A percentile compares a stretch with the other conserved stretches of the same genome.
Evolutionary conservation across 1,140 invertebrate species (phyloP).

Genomic region (Caerostris extrusa): DNA sequence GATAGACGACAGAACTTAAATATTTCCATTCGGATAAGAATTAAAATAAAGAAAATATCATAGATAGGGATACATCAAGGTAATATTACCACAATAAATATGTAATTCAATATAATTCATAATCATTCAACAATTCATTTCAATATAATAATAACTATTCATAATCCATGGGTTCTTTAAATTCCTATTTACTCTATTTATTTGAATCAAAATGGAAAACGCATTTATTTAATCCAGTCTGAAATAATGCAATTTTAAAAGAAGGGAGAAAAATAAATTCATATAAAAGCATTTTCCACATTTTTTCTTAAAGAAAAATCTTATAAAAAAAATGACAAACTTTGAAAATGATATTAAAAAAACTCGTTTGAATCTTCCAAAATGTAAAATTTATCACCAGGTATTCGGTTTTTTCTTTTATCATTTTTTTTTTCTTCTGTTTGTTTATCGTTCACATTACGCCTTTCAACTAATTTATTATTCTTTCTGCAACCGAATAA

Average conservation of each 20-base stretch:
- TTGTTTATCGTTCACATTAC: background rate
- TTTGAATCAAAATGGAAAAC: background rate
- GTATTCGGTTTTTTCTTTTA: background rate
- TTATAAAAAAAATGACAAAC: background rate
- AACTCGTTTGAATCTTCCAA: background rate
- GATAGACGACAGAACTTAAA: too few species aligned
- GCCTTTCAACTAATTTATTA: background rate
- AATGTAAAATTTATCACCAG: background rate
- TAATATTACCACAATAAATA: too few species aligned
- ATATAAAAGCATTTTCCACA: background rate
- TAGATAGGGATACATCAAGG: too few species aligned
- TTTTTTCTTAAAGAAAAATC: background rate
- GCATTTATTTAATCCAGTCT: background rate
- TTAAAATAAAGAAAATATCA: too few species aligned
- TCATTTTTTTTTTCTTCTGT: background rate
- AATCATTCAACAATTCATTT: too few species aligned
- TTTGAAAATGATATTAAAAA: background rate
- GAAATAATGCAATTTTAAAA: background rate
- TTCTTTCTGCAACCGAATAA: background rate
- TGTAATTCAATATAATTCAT: too few species aligned
- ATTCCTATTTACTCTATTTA: background rate
- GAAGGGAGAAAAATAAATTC: background rate
- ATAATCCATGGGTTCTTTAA: background rate
- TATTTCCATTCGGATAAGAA: too few species aligned
- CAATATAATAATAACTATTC: too few species aligned